Evolutionary conservation across 2,888 invertebrate genomes (phyloP).

Genomic region (Trissolcus brochymenae): DNA sequence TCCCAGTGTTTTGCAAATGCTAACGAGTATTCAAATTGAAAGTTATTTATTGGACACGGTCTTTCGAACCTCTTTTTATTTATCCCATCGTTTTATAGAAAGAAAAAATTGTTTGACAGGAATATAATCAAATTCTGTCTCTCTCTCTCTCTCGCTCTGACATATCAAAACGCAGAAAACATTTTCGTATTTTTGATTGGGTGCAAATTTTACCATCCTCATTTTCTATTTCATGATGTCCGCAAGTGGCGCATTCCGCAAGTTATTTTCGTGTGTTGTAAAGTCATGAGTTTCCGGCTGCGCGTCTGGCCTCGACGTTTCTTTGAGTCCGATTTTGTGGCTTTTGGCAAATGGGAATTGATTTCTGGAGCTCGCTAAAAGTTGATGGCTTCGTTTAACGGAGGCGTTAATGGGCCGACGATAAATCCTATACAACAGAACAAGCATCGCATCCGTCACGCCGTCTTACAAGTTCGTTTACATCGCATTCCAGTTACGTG

Average conservation of each 20-base stretch:
- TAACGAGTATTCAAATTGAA: too few relatives aligned
- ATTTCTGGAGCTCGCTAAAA: background rate
- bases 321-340: background rate
- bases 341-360: conserved; percentile 3
- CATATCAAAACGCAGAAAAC: too few relatives aligned
- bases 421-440: conserved; percentile 35
- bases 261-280: conserved; percentile 32
- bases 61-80: too few relatives aligned
- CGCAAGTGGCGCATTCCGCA: conserved; percentile 18
- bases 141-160: too few relatives aligned
- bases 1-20: background rate
- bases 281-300: conserved; percentile 27
- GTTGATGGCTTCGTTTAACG: background rate
- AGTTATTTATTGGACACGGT: too few relatives aligned
- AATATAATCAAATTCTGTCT: too few relatives aligned
- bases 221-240: conserved; percentile 4
- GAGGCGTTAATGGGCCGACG: conserved; percentile 26
- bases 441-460: conserved; percentile 22
- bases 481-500: conserved; percentile 40
- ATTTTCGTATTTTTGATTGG: too few relatives aligned
- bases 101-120: too few relatives aligned
- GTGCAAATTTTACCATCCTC: too few relatives aligned
- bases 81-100: too few relatives aligned
- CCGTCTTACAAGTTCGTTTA: conserved; percentile 50
- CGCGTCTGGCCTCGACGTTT: background rate